Percentiles rank a stretch among this genome's conserved stretches.
These are phyloP conservation scores for Fulica atra DNA, from an alignment of 2,113 vertebrate species.

Conservation along the genomic window DNA sequence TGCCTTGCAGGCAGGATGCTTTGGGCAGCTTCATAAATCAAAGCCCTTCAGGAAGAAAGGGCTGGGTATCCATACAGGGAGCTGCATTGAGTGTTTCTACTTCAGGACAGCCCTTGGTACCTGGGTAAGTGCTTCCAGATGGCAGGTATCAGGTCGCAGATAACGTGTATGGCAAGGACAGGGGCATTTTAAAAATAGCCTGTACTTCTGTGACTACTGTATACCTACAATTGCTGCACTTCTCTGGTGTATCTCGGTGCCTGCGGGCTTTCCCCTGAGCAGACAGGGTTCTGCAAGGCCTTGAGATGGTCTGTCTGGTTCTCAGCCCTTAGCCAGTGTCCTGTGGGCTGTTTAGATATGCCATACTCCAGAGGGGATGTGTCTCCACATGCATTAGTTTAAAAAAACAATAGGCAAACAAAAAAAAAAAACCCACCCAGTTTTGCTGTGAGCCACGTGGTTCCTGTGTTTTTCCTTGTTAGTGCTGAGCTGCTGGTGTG, in stretches of 20 bases:
- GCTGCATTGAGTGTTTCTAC: accelerated
- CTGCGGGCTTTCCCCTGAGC: not conserved
- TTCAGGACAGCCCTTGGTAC: not conserved
- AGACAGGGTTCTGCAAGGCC: not conserved
- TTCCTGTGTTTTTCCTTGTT: not conserved
- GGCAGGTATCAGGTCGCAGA: not conserved
- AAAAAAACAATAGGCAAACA: not conserved
- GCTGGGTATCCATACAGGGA: not conserved
- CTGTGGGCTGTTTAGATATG: not conserved
- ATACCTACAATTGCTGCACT: accelerated
- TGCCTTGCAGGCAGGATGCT: not conserved
- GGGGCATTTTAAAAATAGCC: not conserved
- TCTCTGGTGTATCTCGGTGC: accelerated
- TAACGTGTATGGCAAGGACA: not conserved
- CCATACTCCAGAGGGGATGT: too few species aligned
- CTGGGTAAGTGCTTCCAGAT: not conserved
- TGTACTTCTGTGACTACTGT: not conserved
- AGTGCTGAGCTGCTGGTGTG: not conserved
- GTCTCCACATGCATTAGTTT: too few species aligned
- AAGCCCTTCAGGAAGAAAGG: not conserved
- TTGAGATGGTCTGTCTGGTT: not conserved
- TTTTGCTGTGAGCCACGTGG: not conserved
- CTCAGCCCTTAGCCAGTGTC: not conserved
- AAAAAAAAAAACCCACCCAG: accelerated
- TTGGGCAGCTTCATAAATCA: not conserved